Base-by-base conservation (phyloP, 2,797 vertebrate genomes). In the Syngnathus acus region DNA sequence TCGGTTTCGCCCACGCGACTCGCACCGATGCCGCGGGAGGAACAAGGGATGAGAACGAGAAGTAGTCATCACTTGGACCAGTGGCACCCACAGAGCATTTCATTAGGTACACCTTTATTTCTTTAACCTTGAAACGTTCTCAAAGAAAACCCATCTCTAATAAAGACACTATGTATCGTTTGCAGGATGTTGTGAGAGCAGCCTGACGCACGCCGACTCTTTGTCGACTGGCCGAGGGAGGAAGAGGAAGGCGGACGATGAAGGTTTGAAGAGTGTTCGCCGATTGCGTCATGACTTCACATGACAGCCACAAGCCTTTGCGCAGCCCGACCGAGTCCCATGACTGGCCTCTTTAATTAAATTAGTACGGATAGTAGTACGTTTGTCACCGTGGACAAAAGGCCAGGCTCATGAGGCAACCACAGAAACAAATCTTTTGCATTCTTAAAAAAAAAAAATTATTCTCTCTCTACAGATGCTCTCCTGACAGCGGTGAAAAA, bases 181-280 rank as follows among this genome's bases (percentile, higher is more conserved):
- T 74, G 43, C 76, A 89, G 87, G 66, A 21, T 50, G 61, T 8
- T 58, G 61, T 61, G 77, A 82, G 16, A 65, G 11, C 1, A 48
- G 21, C 21, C 14, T 9, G 21, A 72, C 76, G n/a, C 75, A 26
- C 65, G 69, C 72, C 0, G 68, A 76, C 0, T 53, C 7, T 19
- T 47, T 63, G 4, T 42, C 55, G 14, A 54, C 68, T 5, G 77
- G 58, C 63, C 84, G 85, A 73, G 75, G 86, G 61, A 72, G 68
- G 73, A 93, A 92, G 81, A 87, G 92, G 69, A 92, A 89, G 79
- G 84, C 86, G 40, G 63, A 70, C 51, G 87, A 89, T 65, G 81
- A 86, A 91, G 91, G 92, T 92, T 71, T 65, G 84, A 81, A 71
- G 16, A 73, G 59, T 19, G 59, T 58, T 9, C 72, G 9, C 10